Conservation (phyloP, 2,888 invertebrate species). For the Automeris io region DNA sequence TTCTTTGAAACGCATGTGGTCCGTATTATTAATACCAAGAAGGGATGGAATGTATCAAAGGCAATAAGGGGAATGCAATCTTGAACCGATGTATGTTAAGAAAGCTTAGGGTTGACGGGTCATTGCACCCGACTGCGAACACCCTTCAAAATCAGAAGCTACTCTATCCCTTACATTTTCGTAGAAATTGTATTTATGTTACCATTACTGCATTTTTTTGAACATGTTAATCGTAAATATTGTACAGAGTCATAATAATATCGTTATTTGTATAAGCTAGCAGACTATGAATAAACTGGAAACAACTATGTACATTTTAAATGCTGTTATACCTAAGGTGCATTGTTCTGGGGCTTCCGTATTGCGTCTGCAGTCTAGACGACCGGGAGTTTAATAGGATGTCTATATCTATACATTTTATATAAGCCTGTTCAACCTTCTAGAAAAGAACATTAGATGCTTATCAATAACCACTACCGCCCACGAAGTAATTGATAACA, state of each 20-base stretch:
- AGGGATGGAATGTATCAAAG: conserved; percentile 25
- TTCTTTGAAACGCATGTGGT: neutral
- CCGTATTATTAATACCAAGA: neutral
- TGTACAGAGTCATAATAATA: too few relatives aligned
- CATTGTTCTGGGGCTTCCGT: conserved; percentile 44
- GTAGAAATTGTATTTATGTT: too few relatives aligned
- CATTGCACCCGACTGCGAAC: conserved; percentile 44
- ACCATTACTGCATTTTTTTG: too few relatives aligned
- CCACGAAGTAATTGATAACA: conserved; percentile 10
- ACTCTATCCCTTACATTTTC: conserved; percentile 22
- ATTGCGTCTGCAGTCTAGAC: conserved; percentile 51
- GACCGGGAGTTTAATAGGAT: conserved; percentile 35
- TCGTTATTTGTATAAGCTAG: too few relatives aligned
- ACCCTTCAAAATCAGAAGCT: conserved; percentile 37
- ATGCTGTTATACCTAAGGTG: conserved; percentile 16
- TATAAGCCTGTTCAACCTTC: conserved; percentile 24
- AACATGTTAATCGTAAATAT: too few relatives aligned
- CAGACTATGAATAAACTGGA: too few relatives aligned
- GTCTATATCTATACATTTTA: conserved; percentile 23
- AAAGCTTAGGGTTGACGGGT: conserved; percentile 61
- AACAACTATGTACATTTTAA: neutral
- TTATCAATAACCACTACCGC: conserved; percentile 15
- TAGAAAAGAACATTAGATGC: conserved; percentile 21
- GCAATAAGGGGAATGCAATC: conserved; percentile 29
- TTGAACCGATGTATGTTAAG: conserved; percentile 43